These are phyloP conservation scores for Chascanopsetta lugubris DNA, from an alignment of 2,113 vertebrate genomes.

Conservation along the genomic window DNA sequence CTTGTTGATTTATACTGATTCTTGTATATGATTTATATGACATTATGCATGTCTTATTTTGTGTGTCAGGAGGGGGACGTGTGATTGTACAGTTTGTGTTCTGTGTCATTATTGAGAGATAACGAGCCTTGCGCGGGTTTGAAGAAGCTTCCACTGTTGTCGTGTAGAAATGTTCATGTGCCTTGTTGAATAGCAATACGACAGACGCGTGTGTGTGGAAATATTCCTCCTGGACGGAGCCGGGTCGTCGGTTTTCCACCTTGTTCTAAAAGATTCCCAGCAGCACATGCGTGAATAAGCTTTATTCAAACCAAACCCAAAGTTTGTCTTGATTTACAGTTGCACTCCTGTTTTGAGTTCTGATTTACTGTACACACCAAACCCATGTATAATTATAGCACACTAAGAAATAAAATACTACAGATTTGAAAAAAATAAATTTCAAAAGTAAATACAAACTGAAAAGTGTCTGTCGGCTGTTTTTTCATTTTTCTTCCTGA, in stretches of 20 bases:
- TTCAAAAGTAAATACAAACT: constrained; percentile 38
- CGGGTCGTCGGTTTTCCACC: background rate
- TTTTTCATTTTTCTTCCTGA: background rate
- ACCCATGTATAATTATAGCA: constrained; percentile 62
- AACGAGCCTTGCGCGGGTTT: constrained; percentile 44
- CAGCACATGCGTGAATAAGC: constrained; percentile 44
- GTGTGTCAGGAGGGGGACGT: constrained; percentile 31
- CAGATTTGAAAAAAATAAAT: constrained; percentile 66
- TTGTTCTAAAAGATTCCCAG: constrained; percentile 27
- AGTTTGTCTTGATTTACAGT: constrained; percentile 48
- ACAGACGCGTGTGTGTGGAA: constrained; percentile 21
- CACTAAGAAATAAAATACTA: constrained; percentile 73
- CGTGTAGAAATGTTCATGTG: constrained; percentile 54
- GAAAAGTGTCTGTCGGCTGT: background rate
- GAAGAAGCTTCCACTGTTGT: constrained; percentile 37
- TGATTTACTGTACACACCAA: constrained; percentile 57
- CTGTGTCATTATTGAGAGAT: constrained; percentile 36
- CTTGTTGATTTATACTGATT: constrained; percentile 60
- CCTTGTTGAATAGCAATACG: constrained; percentile 63
- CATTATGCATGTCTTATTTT: constrained; percentile 36
- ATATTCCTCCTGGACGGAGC: constrained; percentile 34
- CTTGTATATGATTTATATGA: constrained; percentile 56
- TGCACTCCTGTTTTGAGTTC: constrained; percentile 57
- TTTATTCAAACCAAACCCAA: constrained; percentile 51
- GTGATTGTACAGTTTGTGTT: constrained; percentile 65